Base-by-base conservation (phyloP, 2,113 vertebrate genomes). In the Notiomystis cincta region DNA sequence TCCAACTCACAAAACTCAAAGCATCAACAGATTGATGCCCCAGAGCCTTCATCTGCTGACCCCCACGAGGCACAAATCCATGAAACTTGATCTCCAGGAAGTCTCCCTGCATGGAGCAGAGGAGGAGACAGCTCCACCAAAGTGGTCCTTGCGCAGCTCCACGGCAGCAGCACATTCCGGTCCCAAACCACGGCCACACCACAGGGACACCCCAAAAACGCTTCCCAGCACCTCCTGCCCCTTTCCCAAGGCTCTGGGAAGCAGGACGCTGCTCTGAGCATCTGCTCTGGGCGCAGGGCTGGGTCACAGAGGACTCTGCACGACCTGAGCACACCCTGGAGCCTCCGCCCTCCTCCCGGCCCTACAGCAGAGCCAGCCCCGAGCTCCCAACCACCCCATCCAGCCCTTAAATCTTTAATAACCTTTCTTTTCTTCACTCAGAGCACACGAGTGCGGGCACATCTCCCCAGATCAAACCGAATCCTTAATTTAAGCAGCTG, bases 401-500 rank as follows among this genome's bases (percentile, higher is more conserved):
- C 93, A 80, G 42, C 21, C 57, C 93, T 95, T 97, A 89, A 91
- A 94, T 97, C 95, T 96, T 97, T 97, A 95, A 97, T 96, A 93
- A 79, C 85, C 95, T 94, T 91, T 50, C 93, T 78, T 82, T 42
- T 3, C 75, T 77, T 87, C 53, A 56, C 92, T 90, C 38, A 0
- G 82, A 95, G 82, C 75, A 10, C 62, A 64, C 30, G 65, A 76
- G 57, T 18, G 77, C 0, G 94, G 27, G 9, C 76, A 42, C 90
- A 58, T 87, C 90, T 93, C 50, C 31, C 11, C 89, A 92, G 90
- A 98, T 98, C 97, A 98, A 97, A 97, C 96, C 9, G n/a, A 96
- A 97, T 97, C 95, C 96, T 95, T 97, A 97, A 97, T 98, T 97
- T 72, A 84, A 82, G 77, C 88, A 91, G 96, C 97, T 98, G 88